Evolutionary conservation across 1,140 invertebrate genomes (phyloP), one percentile per base, ranked within the genome.

Genomic region (Apis dorsata): DNA sequence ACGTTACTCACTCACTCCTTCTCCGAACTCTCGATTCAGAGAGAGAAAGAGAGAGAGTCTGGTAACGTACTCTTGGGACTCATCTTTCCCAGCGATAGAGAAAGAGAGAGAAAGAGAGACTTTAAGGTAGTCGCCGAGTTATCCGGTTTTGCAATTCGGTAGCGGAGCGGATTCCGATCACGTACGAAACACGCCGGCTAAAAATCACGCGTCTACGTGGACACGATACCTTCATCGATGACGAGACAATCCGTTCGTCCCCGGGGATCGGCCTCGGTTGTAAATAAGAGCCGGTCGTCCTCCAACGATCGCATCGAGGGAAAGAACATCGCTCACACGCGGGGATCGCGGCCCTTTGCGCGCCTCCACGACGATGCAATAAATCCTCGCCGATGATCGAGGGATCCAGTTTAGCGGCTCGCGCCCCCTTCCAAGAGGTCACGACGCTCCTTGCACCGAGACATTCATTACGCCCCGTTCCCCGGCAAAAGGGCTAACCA

Each of bases 381-480:
- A 84, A 85, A 85, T 85, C 81, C 84, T 73, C 68, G 69, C 68
- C 55, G 74, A 85, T 85, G 80, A 85, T 85, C 73, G 81, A 83
- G 84, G 69, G 81, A 85, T 85, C 81, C 70, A 85, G 80, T 85
- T 85, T 85, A 85, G 83, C 84, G 59, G 71, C 78, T 71, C 55
- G 72, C 83, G 79, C 72, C 57, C 57, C 57, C 74, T 75, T 62
- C 57, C 13, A 13, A 83, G 49, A 83, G 74, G 74, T 73, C 80
- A 85, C 83, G 79, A 81, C 17, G 72, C 71, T 70, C 63, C 79
- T 65, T 75, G 79, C 83, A 81, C 83, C 83, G 21, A 63, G 80
- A 83, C 80, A 83, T 85, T 83, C 74, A 73, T 85, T 85, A 85
- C 81, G 60, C 34, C 79, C 57, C 51, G 83, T 62, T 81, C 65